phyloP scores from a whole-genome alignment of 1,140 invertebrate species.

The Ceratina japonica region DNA sequence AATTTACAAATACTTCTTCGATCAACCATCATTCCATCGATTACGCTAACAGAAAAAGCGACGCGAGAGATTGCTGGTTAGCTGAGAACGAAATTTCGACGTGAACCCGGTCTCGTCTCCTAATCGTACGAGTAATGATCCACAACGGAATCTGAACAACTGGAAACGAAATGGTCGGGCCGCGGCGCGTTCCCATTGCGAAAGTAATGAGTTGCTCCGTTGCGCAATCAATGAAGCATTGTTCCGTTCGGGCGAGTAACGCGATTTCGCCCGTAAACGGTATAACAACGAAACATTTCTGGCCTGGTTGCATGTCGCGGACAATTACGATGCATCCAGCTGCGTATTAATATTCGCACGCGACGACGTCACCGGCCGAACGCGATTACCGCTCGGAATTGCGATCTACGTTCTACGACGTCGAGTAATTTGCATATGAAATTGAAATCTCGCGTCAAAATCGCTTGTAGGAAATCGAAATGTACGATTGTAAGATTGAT shows the following conservation, averaged over 20 bases:
- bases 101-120: not conserved
- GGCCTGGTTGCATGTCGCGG: slow-evolving; percentile 32
- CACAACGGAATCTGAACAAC: slow-evolving; percentile 13
- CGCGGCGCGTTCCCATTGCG: slow-evolving; percentile 15
- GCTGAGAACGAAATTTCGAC: not conserved
- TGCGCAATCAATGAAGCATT: slow-evolving; percentile 37
- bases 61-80: not conserved
- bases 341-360: slow-evolving; percentile 17
- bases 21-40: too few relatives aligned
- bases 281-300: slow-evolving; percentile 31
- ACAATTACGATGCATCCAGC: slow-evolving; percentile 29
- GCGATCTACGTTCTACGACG: not conserved
- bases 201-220: slow-evolving; percentile 27
- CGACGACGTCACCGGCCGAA: slow-evolving; percentile 4
- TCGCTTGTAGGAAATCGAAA: too few relatives aligned
- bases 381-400: slow-evolving; percentile 3
- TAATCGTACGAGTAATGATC: not conserved
- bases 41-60: not conserved
- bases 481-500: too few relatives aligned
- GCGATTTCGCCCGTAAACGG: slow-evolving; percentile 35
- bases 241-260: slow-evolving; percentile 18
- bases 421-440: too few relatives aligned
- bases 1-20: too few relatives aligned
- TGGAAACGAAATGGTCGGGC: slow-evolving; percentile 25
- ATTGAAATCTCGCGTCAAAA: too few relatives aligned